These are phyloP conservation scores for Rhinoptilus africanus DNA, from an alignment of 2,113 vertebrate species.

Conservation along the genomic window DNA sequence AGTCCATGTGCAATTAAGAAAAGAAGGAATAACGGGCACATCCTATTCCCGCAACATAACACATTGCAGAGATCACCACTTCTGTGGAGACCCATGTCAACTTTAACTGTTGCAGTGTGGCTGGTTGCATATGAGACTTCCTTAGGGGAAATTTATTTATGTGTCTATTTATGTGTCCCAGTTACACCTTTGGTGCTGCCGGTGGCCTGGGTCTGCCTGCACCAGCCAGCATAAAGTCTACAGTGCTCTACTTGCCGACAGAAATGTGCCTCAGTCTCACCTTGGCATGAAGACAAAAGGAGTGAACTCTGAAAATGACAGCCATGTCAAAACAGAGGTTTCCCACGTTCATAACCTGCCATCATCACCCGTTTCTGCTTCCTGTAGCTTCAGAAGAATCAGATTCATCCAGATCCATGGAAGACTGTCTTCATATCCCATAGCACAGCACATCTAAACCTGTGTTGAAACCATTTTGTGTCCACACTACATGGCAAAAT, in stretches of 20 bases:
- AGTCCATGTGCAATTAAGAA: background rate
- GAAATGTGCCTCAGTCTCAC: background rate
- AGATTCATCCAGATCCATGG: background rate
- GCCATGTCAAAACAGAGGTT: background rate
- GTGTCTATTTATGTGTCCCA: background rate
- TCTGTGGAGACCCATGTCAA: background rate
- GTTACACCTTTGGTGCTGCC: background rate
- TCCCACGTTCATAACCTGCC: background rate
- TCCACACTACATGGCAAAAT: background rate
- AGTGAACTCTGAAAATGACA: background rate
- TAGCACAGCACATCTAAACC: background rate
- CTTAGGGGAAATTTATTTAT: background rate
- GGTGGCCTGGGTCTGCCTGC: background rate
- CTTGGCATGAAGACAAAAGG: background rate
- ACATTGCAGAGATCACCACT: rapidly evolving
- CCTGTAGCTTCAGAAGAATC: background rate
- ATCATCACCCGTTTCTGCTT: background rate
- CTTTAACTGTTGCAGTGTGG: rapidly evolving
- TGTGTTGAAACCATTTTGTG: background rate
- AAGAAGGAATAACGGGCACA: background rate
- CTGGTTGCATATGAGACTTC: background rate
- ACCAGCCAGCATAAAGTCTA: background rate
- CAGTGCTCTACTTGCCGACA: background rate
- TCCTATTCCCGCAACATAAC: background rate
- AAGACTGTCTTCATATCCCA: background rate